Base-by-base conservation (phyloP, 2,888 invertebrate species). In the Yponomeuta plumbellus region DNA sequence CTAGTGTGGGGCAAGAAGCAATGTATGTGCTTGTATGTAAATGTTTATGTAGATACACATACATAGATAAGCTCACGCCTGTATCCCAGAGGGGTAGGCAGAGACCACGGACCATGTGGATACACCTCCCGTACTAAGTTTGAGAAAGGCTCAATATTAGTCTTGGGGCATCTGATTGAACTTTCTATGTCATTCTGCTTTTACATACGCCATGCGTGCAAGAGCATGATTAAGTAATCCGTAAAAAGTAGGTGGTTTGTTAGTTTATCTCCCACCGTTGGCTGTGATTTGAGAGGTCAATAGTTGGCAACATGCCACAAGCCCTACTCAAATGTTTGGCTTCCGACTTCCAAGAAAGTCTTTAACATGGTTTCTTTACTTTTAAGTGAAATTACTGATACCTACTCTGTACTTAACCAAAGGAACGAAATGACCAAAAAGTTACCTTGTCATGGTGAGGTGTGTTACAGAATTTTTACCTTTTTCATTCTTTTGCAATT, bases 271-370 rank as follows among this genome's bases (percentile, higher is more conserved):
- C 72, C 73, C 70, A 72, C 73, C 76, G 71, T 70, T 52, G 67
- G 70, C 66, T 66, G 40, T 75, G 69, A 73, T 78, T 73, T 72
- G 69, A 71, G 68, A 73, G 75, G 75, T 75, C 68, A 71, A 72
- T 74, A 73, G 71, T 69, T 69, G 65, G 75, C 74, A 71, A 40
- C 56, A 52, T 71, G 68, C 73, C 72, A 70, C 71, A 71, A 74
- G 70, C 77, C 74, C 20, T 6, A 8, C 13, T 52, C 17, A 52
- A 52, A 52, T 52, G 17, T 52, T 52, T 52, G 17, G 44, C 44
- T 52, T 52, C 44, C 44, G 8, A 52, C 17, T 52, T 52, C 44
- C 44, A 17, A 17, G 44, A 52, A 52, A 17, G 17, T 44, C 13
- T 26, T 8, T 6, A n/a, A 10, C 44, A 52, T 13, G 44, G 17